Evolutionary conservation across 2,888 invertebrate genomes (phyloP).

Genomic region (Chalcosyrphus nemorum): DNA sequence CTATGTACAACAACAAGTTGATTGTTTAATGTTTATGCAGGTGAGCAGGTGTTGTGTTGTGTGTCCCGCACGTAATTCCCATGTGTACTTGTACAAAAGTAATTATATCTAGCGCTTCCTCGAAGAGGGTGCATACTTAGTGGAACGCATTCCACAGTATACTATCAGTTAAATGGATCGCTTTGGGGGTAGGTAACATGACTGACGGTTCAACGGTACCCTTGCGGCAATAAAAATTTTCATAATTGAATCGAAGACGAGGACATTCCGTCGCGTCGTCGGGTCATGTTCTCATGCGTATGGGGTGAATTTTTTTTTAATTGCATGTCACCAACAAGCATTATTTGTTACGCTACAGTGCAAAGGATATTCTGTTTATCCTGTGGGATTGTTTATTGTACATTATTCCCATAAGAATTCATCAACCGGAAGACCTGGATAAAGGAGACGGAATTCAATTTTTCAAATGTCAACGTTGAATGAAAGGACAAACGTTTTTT

Average conservation of each 20-base stretch:
- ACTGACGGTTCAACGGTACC: slow-evolving; percentile 9
- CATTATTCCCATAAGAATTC: slow-evolving; percentile 47
- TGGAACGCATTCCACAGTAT: slow-evolving; percentile 36
- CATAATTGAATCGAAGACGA: slow-evolving; percentile 43
- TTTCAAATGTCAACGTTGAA: slow-evolving; percentile 2
- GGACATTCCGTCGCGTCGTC: slow-evolving; percentile 35
- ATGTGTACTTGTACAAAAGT: not conserved
- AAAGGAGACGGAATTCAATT: slow-evolving; percentile 22
- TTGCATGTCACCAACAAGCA: slow-evolving; percentile 49
- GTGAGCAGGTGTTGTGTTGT: slow-evolving; percentile 44
- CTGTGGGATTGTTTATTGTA: slow-evolving; percentile 48
- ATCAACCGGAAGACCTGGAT: slow-evolving; percentile 41
- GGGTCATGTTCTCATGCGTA: slow-evolving; percentile 14
- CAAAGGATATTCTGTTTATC: slow-evolving; percentile 32
- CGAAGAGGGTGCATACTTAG: slow-evolving; percentile 55
- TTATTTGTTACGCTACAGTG: slow-evolving; percentile 38
- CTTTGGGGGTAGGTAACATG: slow-evolving; percentile 12
- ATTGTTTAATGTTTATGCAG: slow-evolving; percentile 49
- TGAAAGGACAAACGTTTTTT: not conserved
- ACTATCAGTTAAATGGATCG: slow-evolving; percentile 47
- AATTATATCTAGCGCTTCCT: slow-evolving; percentile 15
- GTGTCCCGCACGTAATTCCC: slow-evolving; percentile 54
- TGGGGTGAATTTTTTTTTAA: slow-evolving; percentile 46
- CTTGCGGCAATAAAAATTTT: slow-evolving; percentile 14
- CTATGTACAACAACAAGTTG: slow-evolving; percentile 63